Evolutionary conservation across 2,797 vertebrate species (phyloP).

Genomic region (Eospalax fontanierii): DNA sequence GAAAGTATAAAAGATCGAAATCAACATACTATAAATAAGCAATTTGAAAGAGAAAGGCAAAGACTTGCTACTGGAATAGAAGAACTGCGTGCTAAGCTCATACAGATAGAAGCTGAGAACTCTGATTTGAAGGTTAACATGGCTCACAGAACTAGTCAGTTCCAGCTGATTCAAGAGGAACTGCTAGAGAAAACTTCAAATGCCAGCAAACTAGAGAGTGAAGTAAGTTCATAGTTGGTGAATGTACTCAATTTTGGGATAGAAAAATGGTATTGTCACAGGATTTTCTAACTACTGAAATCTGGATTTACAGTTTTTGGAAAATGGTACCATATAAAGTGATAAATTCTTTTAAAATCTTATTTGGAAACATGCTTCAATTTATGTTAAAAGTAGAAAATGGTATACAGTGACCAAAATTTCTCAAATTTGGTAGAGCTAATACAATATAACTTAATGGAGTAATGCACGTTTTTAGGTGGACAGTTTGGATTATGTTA

Average conservation of each 20-base stretch:
- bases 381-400: conserved; percentile 62
- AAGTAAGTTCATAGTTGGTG: conserved; percentile 89
- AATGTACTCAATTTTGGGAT: conserved; percentile 48
- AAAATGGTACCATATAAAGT: conserved; percentile 3
- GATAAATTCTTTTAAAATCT: conserved; percentile 60
- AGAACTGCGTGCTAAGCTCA: conserved; percentile 90
- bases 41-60: conserved; percentile 90
- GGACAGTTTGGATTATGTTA: conserved; percentile 57
- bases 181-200: conserved; percentile 93
- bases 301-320: conserved; percentile 17
- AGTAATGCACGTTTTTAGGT: conserved; percentile 39
- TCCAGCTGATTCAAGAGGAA: conserved; percentile 94
- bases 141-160: conserved; percentile 94
- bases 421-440: conserved; percentile 58
- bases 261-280: neutral
- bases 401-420: neutral
- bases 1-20: conserved; percentile 89
- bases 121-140: conserved; percentile 93
- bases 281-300: conserved; percentile 28
- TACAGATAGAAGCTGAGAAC: conserved; percentile 92
- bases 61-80: conserved; percentile 89
- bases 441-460: conserved; percentile 47
- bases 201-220: conserved; percentile 91
- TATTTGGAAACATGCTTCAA: conserved; percentile 68
- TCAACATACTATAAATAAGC: conserved; percentile 90